These are phyloP conservation scores for Halichondria panicea DNA, from an alignment of 37 sponge, comb jelly and placozoan genomes.

Conservation along the genomic window DNA sequence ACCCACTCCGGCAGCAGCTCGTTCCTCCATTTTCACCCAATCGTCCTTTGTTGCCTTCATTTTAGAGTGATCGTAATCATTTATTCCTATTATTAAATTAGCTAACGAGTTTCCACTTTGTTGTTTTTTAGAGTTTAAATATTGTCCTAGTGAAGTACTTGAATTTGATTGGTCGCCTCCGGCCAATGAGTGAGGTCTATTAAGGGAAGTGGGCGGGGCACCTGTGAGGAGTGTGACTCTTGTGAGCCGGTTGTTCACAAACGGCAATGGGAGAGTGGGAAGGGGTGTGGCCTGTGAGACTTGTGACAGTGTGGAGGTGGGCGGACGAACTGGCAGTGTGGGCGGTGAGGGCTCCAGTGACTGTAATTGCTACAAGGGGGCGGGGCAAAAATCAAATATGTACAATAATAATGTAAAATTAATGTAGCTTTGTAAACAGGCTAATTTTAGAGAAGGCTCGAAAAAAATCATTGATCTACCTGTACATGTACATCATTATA, in stretches of 20 bases:
- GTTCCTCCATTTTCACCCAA: slow-evolving; percentile 38
- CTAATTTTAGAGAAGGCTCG: background rate
- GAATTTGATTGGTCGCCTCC: background rate
- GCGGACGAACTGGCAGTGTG: no score
- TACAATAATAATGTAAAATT: background rate
- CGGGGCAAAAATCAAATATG: background rate
- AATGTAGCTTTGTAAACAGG: background rate
- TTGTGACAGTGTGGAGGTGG: slow-evolving; percentile 5
- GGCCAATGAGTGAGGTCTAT: background rate
- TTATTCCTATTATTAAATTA: slow-evolving; percentile 30
- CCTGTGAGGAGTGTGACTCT: slow-evolving; percentile 38
- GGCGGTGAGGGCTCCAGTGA: no score
- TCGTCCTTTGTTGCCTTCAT: background rate
- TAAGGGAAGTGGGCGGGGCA: background rate
- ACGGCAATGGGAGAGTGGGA: slow-evolving; percentile 53
- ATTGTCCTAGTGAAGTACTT: background rate
- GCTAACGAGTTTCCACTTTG: background rate
- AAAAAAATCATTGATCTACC: background rate
- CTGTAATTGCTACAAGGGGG: slow-evolving; percentile 23
- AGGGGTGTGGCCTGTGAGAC: background rate
- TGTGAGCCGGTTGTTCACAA: slow-evolving; percentile 22
- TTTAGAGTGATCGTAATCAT: slow-evolving; percentile 20
- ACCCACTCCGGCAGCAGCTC: slow-evolving; percentile 8
- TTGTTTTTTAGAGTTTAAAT: background rate
- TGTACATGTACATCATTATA: background rate